Evolutionary conservation across 2,797 vertebrate genomes (phyloP), one percentile per base, ranked within the genome.

Genomic region (Acrossocheilus wenchowensis): DNA sequence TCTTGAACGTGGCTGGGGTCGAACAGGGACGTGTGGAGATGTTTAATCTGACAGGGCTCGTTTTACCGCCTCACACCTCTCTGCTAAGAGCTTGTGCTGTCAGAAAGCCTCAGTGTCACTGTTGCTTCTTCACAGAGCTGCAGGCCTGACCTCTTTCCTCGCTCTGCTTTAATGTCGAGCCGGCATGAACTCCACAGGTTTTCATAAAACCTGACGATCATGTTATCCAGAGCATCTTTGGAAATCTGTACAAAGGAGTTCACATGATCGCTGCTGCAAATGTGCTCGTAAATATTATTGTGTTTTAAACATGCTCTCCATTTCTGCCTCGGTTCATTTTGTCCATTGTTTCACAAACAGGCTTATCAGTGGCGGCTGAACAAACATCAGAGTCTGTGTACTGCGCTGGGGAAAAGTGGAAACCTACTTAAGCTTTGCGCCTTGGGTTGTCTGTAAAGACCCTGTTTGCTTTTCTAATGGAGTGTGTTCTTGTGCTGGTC

Each of bases 391-490:
- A 5, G 78, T 64, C 60, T 48, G 26, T 85, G 82, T 75, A 45
- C 81, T 52, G 21, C 26, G 19, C 6, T 1, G 36, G 19, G n/a
- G 39, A 75, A 75, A 83, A 50, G 82, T 64, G 82, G 43, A 77
- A 77, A 77, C 57, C 39, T 69, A 36, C 87, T 86, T 71, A 87
- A 77, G 86, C 82, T 64, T 80, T 75, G 26, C 41, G 26, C 36
- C 68, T 87, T 66, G 66, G 66, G 19, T 41, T 81, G 43, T 83
- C 50, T 50, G 91, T 92, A 91, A 91, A 90, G 84, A 83, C 39
- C 77, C 78, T 95, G 94, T 95, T 96, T 95, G 91, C 93, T 92
- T 93, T 94, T 92, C 91, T 95, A 95, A 95, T 95, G 95, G 94
- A 94, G 90, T 90, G 84, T 90, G 92, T 89, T 92, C 91, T 91